These are phyloP conservation scores for Melanargia galathea DNA, from an alignment of 2,888 invertebrate species.

Conservation along the genomic window DNA sequence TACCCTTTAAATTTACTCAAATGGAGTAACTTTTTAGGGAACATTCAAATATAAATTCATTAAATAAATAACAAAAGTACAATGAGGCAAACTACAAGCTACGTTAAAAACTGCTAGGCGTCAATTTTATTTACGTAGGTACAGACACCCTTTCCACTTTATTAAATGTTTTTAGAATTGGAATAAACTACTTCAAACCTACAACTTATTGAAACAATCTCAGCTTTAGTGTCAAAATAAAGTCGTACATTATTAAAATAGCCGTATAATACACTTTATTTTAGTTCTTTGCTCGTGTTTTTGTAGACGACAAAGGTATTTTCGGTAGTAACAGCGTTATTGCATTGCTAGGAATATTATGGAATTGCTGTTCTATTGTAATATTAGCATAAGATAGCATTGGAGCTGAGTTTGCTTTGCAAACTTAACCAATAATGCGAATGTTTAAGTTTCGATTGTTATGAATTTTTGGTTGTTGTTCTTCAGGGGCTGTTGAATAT, in stretches of 20 bases:
- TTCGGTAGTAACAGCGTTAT: constrained; percentile 10
- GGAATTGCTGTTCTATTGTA: constrained; percentile 13
- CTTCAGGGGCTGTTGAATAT: no score
- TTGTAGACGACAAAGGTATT: constrained; percentile 26
- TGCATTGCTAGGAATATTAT: constrained; percentile 16
- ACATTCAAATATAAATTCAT: no score
- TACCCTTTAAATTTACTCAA: no score
- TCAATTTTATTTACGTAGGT: background rate
- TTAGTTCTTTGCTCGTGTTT: constrained; percentile 11
- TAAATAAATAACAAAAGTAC: no score
- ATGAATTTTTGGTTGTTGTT: background rate
- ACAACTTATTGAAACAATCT: background rate
- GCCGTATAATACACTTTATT: constrained; percentile 11
- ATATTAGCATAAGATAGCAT: constrained; percentile 15
- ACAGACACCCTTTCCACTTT: background rate
- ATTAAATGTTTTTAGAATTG: background rate
- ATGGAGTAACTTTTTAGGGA: no score
- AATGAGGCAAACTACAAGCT: no score
- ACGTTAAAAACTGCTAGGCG: background rate
- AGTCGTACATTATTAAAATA: constrained; percentile 23
- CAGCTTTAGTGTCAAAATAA: constrained; percentile 29
- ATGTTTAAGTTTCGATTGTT: constrained; percentile 7
- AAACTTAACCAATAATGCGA: constrained; percentile 5
- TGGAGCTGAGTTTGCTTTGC: background rate
- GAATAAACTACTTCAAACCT: background rate